These are phyloP conservation scores for Bujurquina vittata DNA, from an alignment of 2,113 vertebrate species.

Conservation along the genomic window DNA sequence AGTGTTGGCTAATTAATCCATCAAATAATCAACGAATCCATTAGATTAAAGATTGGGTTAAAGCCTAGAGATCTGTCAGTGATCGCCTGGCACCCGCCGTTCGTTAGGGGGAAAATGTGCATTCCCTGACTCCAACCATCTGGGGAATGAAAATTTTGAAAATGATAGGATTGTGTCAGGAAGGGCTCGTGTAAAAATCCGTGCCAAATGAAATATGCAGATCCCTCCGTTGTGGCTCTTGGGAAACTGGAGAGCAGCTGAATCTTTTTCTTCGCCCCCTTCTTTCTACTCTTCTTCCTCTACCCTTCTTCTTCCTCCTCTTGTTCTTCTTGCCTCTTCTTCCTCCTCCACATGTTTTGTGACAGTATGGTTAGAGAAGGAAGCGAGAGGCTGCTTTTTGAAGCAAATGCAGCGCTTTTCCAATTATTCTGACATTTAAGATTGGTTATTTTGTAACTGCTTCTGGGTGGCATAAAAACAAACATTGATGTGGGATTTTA, in stretches of 20 bases:
- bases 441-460: neutral
- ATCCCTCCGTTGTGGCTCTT: neutral
- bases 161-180: neutral
- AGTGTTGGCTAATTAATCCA: neutral
- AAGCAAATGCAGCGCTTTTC: neutral
- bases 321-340: neutral
- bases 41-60: neutral
- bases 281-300: neutral
- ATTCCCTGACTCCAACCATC: neutral
- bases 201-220: neutral
- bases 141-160: neutral
- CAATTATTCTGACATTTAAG: neutral
- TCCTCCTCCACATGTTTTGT: neutral
- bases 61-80: neutral
- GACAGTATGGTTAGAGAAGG: neutral
- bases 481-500: neutral
- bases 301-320: neutral
- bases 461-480: neutral
- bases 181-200: neutral
- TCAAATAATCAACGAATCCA: neutral
- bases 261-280: neutral
- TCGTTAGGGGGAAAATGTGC: no score
- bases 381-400: neutral
- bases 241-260: fast-evolving
- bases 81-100: no score